Evolutionary conservation across 1,140 invertebrate genomes (phyloP).

Genomic region (Drosophila cardini): DNA sequence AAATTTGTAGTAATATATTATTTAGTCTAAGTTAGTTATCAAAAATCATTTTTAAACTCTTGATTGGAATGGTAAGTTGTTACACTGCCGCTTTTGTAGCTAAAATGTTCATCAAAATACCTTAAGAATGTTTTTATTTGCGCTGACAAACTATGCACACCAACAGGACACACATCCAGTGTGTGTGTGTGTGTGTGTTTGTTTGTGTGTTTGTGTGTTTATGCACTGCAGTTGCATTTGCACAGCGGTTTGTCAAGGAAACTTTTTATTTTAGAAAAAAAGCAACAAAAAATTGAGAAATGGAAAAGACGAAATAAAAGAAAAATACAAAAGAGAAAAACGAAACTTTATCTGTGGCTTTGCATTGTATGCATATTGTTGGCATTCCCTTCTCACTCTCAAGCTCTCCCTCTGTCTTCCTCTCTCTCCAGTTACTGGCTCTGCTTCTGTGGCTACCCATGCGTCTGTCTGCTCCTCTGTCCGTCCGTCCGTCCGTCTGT

Average conservation of each 20-base stretch:
- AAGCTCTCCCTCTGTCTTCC: background rate
- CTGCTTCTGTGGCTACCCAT: slow-evolving; percentile 29
- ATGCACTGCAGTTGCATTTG: slow-evolving; percentile 47
- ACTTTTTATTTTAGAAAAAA: slow-evolving; percentile 25
- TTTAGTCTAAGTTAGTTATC: too few relatives aligned
- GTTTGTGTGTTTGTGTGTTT: slow-evolving; percentile 25
- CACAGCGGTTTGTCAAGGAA: slow-evolving; percentile 45
- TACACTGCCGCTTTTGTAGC: slow-evolving; percentile 8
- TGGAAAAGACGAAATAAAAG: slow-evolving; percentile 17
- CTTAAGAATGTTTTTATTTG: slow-evolving; percentile 62
- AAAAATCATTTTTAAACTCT: too few relatives aligned
- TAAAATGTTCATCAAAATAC: slow-evolving; percentile 56
- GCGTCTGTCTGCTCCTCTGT: slow-evolving; percentile 24
- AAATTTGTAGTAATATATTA: too few relatives aligned
- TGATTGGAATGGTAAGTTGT: too few relatives aligned
- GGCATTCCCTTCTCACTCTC: slow-evolving; percentile 11
- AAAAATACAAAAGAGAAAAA: slow-evolving; percentile 35
- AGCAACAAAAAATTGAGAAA: slow-evolving; percentile 12
- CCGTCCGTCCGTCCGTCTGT: slow-evolving; percentile 14
- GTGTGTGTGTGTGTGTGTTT: too few relatives aligned
- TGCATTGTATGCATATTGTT: slow-evolving; percentile 68
- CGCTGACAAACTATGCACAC: slow-evolving; percentile 23
- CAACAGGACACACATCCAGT: background rate
- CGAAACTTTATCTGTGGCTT: slow-evolving; percentile 66
- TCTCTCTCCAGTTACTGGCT: slow-evolving; percentile 8